phyloP scores from a whole-genome alignment of 2,888 invertebrate genomes.

The Psylliodes chrysocephalus region DNA sequence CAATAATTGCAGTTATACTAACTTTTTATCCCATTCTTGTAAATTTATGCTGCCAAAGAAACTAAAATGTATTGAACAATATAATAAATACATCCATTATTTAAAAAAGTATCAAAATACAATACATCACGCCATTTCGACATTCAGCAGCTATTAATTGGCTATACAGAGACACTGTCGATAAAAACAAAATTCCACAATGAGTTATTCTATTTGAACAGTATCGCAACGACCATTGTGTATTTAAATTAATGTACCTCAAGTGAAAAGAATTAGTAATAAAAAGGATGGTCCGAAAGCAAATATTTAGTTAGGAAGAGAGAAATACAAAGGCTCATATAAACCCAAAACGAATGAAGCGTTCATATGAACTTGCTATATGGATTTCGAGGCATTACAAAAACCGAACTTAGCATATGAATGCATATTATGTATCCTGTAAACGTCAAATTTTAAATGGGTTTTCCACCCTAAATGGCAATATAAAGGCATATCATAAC shows the following conservation, averaged over 20 bases:
- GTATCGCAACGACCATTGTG: conserved; percentile 40
- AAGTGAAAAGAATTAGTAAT: conserved; percentile 43
- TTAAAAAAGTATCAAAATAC: not conserved
- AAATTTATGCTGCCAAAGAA: no score
- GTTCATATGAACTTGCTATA: conserved; percentile 51
- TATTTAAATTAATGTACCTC: conserved; percentile 41
- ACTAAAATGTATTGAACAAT: no score
- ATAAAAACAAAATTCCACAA: conserved; percentile 35
- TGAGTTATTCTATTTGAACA: conserved; percentile 37
- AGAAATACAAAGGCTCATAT: conserved; percentile 50
- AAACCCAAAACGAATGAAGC: conserved; percentile 44
- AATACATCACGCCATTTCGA: conserved; percentile 17
- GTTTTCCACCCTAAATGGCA: conserved; percentile 63
- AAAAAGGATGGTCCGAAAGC: conserved; percentile 46
- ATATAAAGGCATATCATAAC: conserved; percentile 63
- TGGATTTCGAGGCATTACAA: conserved; percentile 47
- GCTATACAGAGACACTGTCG: conserved; percentile 21
- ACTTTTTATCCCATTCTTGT: no score
- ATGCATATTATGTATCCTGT: conserved; percentile 60
- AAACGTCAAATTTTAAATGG: conserved; percentile 64
- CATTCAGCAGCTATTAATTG: conserved; percentile 24
- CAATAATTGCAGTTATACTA: no score
- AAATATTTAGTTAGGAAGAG: conserved; percentile 55
- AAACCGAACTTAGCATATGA: conserved; percentile 62
- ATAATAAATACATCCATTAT: not conserved